Conservation (phyloP, 2,888 invertebrate genomes). For the Stratiomys singularior region DNA sequence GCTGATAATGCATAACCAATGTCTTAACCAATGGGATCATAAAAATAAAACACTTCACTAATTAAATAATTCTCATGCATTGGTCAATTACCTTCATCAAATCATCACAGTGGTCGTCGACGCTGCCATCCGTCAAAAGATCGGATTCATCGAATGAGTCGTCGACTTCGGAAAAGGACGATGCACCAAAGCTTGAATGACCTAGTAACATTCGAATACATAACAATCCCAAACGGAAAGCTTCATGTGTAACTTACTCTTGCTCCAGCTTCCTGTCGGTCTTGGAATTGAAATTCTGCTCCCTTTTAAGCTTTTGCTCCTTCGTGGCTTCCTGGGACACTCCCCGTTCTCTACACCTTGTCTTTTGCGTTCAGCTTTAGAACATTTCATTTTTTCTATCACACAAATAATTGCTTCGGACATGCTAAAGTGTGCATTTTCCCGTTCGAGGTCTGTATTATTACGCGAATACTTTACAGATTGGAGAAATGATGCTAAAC, state of each 20-base stretch:
- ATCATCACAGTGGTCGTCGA: conserved; percentile 38
- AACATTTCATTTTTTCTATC: conserved; percentile 79
- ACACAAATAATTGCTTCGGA: conserved; percentile 86
- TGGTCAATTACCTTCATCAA: conserved; percentile 37
- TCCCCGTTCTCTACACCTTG: not conserved
- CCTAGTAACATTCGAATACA: not conserved
- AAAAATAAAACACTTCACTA: too few relatives aligned
- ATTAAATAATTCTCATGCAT: too few relatives aligned
- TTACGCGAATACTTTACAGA: conserved; percentile 76
- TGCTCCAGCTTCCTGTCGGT: not conserved
- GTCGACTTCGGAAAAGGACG: conserved; percentile 41
- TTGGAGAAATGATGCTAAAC: conserved; percentile 76
- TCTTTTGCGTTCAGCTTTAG: conserved; percentile 61
- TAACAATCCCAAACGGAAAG: not conserved
- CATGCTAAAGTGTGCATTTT: conserved; percentile 87
- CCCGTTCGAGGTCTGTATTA: conserved; percentile 82
- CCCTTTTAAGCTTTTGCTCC: not conserved
- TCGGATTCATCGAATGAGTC: conserved; percentile 24
- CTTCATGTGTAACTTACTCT: conserved; percentile 15
- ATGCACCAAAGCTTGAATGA: conserved; percentile 9
- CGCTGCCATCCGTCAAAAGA: conserved; percentile 43
- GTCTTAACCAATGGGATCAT: too few relatives aligned
- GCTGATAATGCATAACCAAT: too few relatives aligned
- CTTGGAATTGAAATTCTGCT: not conserved
- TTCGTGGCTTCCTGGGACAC: not conserved